Base-by-base conservation (phyloP, 2,888 invertebrate species). In the Eupithecia inturbata region DNA sequence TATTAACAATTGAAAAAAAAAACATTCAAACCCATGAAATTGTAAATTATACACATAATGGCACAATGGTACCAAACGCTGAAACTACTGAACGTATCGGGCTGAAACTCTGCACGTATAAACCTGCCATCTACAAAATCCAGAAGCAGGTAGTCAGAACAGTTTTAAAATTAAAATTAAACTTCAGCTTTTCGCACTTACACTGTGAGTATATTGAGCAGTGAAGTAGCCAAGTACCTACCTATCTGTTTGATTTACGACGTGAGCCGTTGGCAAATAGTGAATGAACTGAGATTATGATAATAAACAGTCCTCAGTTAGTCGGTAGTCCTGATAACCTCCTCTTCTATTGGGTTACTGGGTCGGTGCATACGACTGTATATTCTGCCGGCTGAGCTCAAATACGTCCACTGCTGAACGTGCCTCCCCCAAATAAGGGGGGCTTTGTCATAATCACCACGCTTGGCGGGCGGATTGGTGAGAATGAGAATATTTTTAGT, bases 261-360 rank as follows among this genome's bases (percentile, higher is more conserved):
- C 26, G 26, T 5, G 22, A 57, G 57, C 12, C 26, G 57, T 4
- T 57, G 26, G 57, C 26, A 57, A 57, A 57, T 57, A 57, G 7
- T 19, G 69, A 70, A 70, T 70, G 69, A 70, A 63, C 69, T 31
- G 28, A 41, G 69, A 70, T 70, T 57, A 26, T 26, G 57, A 26
- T 57, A 57, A 22, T 57, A 57, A 57, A 57, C 57, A 26, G 26
- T 26, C 22, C 12, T 57, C 3, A 3, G 31, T n/a, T n/a, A 31
- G 31, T 31, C 7, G 26, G 26, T 57, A 57, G 57, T 57, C 26
- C 26, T 26, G 57, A 57, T 57, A 57, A 57, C 57, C 57, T 57
- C 57, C 0, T 57, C 57, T 57, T 26, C 57, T 5, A 26, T 26
- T 57, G 57, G 57, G 57, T 57, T 14, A 57, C 26, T 57, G 26